A percentile compares a stretch with the other conserved stretches of the same genome.
phyloP scores from a whole-genome alignment of 2,113 vertebrate species.

The Trichomycterus rosablanca region DNA sequence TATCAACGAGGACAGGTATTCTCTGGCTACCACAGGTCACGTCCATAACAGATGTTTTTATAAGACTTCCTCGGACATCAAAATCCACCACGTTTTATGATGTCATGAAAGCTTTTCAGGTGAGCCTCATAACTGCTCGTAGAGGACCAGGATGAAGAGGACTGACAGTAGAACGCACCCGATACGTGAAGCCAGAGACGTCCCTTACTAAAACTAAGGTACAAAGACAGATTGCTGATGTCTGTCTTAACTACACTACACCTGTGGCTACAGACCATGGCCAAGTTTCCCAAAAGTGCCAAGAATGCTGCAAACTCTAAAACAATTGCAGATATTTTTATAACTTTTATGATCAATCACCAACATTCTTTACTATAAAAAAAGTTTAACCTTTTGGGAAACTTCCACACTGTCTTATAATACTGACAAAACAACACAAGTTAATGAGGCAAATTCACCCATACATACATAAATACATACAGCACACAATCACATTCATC shows the following conservation, averaged over 20 bases:
- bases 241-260: constrained; percentile 78
- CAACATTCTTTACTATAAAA: too few relatives aligned
- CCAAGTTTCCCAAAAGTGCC: constrained; percentile 34
- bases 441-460: constrained; percentile 42
- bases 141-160: constrained; percentile 4
- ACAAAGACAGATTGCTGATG: constrained; percentile 65
- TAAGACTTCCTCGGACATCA: not conserved
- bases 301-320: too few relatives aligned
- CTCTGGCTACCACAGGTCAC: constrained; percentile 80
- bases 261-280: constrained; percentile 68
- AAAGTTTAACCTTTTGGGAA: constrained; percentile 11
- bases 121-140: constrained; percentile 6
- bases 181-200: constrained; percentile 78
- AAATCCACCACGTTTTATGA: constrained; percentile 45
- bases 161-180: constrained; percentile 58
- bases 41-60: constrained; percentile 59
- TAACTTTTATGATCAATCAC: too few relatives aligned
- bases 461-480: constrained; percentile 32
- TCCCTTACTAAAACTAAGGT: constrained; percentile 94
- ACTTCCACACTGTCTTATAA: constrained; percentile 38
- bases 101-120: constrained; percentile 2
- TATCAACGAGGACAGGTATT: constrained; percentile 93
- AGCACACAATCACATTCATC: constrained; percentile 9
- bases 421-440: constrained; percentile 33
- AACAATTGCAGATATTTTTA: too few relatives aligned